phyloP scores from a whole-genome alignment of 1,140 invertebrate species.

The Lepeophtheirus salmonis region DNA sequence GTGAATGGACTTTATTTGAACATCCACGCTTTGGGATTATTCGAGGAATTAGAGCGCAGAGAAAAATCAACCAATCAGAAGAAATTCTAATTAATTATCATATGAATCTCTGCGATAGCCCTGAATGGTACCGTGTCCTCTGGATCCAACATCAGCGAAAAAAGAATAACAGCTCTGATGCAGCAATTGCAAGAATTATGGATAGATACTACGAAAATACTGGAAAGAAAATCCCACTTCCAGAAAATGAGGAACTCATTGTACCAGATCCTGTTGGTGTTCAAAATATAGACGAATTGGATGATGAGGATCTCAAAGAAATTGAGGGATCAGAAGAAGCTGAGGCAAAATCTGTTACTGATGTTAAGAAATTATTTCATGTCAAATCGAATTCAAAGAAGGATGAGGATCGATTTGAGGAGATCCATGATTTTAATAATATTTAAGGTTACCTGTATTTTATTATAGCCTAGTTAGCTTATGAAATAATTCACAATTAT shows the following conservation, averaged over 20 bases:
- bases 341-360: not conserved
- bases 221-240: constrained; percentile 1
- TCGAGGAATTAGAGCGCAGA: not conserved
- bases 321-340: not conserved
- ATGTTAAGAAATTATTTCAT: not conserved
- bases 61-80: not conserved
- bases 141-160: constrained; percentile 12
- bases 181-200: not conserved
- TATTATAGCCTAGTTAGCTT: too few relatives aligned
- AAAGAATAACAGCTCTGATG: constrained; percentile 2
- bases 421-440: not conserved
- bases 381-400: not conserved
- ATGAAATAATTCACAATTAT: too few relatives aligned
- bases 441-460: too few relatives aligned
- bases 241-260: not conserved
- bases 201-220: constrained; percentile 13
- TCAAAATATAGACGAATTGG: not conserved
- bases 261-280: constrained; percentile 2
- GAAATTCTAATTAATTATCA: constrained; percentile 13
- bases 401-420: not conserved
- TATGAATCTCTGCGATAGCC: constrained; percentile 6
- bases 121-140: constrained; percentile 14
- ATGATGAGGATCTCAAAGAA: not conserved
- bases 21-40: constrained; percentile 16
- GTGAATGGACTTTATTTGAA: constrained; percentile 12